These are phyloP conservation scores for Nasonovia ribisnigri DNA, from an alignment of 2,888 invertebrate species.

Conservation along the genomic window DNA sequence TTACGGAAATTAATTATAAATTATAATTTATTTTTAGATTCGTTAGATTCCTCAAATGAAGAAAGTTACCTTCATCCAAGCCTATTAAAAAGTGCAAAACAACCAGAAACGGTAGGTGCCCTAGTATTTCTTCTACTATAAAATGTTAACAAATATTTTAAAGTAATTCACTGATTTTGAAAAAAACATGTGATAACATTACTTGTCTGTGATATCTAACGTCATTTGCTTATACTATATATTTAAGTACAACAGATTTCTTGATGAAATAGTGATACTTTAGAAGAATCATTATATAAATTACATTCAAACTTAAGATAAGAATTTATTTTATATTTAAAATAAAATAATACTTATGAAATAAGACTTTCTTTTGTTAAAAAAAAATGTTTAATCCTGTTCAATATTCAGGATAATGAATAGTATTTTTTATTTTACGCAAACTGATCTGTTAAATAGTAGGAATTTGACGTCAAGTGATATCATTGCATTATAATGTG, in stretches of 20 bases:
- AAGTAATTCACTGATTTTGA: conserved; percentile 25
- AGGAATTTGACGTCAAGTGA: conserved; percentile 47
- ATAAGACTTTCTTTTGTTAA: not conserved
- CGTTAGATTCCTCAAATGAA: conserved; percentile 67
- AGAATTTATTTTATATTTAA: conserved; percentile 3
- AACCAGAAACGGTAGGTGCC: conserved; percentile 78
- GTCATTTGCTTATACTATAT: conserved; percentile 40
- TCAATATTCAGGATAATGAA: not conserved
- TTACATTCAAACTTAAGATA: conserved; percentile 2
- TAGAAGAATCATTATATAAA: not conserved
- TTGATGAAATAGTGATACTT: conserved; percentile 26
- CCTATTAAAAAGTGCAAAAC: conserved; percentile 76
- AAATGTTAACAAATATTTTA: conserved; percentile 30
- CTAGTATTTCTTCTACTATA: conserved; percentile 43
- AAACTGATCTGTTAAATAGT: not conserved
- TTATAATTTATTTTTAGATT: conserved; percentile 38
- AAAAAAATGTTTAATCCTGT: not conserved
- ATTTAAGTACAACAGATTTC: not conserved
- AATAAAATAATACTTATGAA: not conserved
- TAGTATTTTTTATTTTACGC: not conserved
- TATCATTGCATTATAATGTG: conserved; percentile 57
- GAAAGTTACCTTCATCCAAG: conserved; percentile 89
- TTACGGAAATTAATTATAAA: not conserved
- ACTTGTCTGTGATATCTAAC: conserved; percentile 53
- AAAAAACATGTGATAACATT: conserved; percentile 52